phyloP scores from a whole-genome alignment of 2,113 vertebrate genomes.

The Thryonomys swinderianus region DNA sequence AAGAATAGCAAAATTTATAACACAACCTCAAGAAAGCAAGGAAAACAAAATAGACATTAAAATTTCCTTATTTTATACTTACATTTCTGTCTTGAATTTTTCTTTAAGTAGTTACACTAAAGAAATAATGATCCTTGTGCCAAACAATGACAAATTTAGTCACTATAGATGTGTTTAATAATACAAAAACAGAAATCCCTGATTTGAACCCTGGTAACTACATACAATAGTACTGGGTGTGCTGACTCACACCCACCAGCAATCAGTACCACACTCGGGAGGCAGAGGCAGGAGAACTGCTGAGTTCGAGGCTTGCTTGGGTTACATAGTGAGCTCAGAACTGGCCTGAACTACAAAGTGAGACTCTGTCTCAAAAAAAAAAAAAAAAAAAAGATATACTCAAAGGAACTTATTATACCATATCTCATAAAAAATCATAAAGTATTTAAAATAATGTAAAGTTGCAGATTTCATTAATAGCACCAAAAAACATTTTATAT shows the following conservation, averaged over 20 bases:
- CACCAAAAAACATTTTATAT: neutral
- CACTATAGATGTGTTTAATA: neutral
- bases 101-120: neutral
- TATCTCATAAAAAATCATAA: neutral
- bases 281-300: no score
- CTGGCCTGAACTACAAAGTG: no score
- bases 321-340: no score
- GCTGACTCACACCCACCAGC: no score
- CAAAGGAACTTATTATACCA: neutral
- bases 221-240: no score
- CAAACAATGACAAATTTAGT: neutral
- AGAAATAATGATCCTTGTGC: neutral
- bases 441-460: neutral
- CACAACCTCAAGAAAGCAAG: neutral
- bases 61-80: slow-evolving; percentile 3
- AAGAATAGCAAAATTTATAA: neutral
- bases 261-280: no score
- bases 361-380: no score
- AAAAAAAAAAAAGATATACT: no score
- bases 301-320: no score
- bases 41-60: neutral
- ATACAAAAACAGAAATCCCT: neutral
- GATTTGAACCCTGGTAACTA: no score
- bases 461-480: neutral
- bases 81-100: neutral